Base-by-base conservation (phyloP, 2,888 invertebrate species). In the Microdon myrmicae region DNA sequence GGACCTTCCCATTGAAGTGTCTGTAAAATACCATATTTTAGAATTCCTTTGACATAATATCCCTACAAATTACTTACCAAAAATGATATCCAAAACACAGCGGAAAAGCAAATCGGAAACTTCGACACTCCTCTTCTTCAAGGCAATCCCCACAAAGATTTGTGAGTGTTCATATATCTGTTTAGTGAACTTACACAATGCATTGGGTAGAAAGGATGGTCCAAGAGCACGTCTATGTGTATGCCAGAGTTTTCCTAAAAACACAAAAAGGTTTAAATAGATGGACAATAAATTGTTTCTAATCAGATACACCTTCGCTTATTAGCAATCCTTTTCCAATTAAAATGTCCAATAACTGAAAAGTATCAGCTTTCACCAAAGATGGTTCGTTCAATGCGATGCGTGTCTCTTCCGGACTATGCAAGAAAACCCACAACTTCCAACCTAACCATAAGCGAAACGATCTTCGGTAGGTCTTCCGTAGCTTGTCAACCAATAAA, bases 151-250 rank as follows among this genome's bases (percentile, higher is more conserved):
- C 1, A 84, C 73, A 55, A 92, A 77, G 5, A 85, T 79, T 19
- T 81, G 78, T 2, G 84, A 81, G 69, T 88, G 87, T 47, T 83
- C 82, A 58, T 85, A 83, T 72, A 91, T 87, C 0, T 86, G 83
- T 0, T 84, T 84, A 2, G 87, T 75, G 74, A 90, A 91, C 66
- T 86, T 83, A 70, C 88, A 86, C 35, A 92, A 75, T 48, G 91
- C 86, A 70, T 86, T 86, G 71, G 89, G 89, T 77, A 90, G 90
- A 75, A 91, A 92, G 0, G 90, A 86, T 0, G 90, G 89, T 0
- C 89, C 89, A 48, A 92, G 73, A 38, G 90, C 83, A 72, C 88
- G 89, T 13, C 92, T 82, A 55, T 87, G 84, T 0, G 76, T 77
- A 67, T 82, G 83, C 92, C 92, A 92, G 75, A 82, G 83, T n/a